Evolutionary conservation across 2,888 invertebrate genomes (phyloP).

Genomic region (Sesia bembeciformis): DNA sequence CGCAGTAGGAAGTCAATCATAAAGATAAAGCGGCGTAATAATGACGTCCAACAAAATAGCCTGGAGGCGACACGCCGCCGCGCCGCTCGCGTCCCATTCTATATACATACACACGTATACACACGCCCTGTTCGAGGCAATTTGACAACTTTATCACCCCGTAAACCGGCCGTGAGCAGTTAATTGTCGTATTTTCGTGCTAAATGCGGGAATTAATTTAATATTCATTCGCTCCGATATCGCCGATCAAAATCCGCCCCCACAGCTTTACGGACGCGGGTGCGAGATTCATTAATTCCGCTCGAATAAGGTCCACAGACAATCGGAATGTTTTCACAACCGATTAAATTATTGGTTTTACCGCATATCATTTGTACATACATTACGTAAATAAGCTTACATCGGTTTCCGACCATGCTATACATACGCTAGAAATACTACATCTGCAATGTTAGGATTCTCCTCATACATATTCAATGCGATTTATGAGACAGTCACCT

Average conservation of each 20-base stretch:
- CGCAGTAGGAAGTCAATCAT: constrained; percentile 27
- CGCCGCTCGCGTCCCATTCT: neutral
- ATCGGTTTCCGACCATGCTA: neutral
- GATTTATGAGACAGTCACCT: too few relatives aligned
- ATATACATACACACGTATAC: neutral
- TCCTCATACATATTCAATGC: too few relatives aligned
- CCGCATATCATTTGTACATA: neutral
- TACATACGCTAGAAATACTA: too few relatives aligned
- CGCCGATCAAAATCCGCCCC: constrained; percentile 32
- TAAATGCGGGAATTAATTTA: constrained; percentile 47
- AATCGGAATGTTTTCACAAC: constrained; percentile 1
- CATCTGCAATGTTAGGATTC: too few relatives aligned
- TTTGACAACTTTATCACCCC: constrained; percentile 44
- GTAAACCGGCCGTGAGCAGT: constrained; percentile 34
- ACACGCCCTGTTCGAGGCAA: constrained; percentile 22
- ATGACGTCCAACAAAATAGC: constrained; percentile 17
- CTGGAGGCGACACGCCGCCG: constrained; percentile 13
- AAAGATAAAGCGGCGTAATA: constrained; percentile 31
- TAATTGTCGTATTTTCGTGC: constrained; percentile 46
- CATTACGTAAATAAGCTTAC: neutral
- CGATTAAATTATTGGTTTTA: neutral
- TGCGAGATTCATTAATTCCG: constrained; percentile 22
- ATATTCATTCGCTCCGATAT: constrained; percentile 41
- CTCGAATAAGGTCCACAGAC: constrained; percentile 3
- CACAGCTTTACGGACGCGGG: constrained; percentile 22